These are phyloP conservation scores for Periophthalmodon schlosseri DNA, from an alignment of 2,113 vertebrate species.

Conservation along the genomic window DNA sequence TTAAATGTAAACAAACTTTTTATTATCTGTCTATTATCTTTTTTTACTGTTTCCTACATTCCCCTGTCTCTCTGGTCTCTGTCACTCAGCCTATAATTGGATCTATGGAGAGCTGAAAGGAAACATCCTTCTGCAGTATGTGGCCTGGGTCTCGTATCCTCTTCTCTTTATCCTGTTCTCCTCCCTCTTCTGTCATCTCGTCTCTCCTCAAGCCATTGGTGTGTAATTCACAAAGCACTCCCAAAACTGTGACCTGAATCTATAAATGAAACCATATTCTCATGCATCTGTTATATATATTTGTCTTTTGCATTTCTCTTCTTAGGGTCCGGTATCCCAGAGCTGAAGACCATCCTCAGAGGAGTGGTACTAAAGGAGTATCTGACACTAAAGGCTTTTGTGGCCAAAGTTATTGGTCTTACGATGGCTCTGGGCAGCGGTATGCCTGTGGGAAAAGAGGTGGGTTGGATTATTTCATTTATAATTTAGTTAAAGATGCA, in stretches of 20 bases:
- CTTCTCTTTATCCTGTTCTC: slow-evolving; percentile 90
- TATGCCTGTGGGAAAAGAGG: slow-evolving; percentile 95
- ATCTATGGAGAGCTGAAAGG: slow-evolving; percentile 81
- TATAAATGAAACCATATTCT: neutral
- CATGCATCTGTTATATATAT: neutral
- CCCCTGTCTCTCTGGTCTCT: neutral
- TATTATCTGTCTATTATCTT: neutral
- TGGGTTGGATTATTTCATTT: slow-evolving; percentile 41
- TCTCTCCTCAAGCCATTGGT: slow-evolving; percentile 94
- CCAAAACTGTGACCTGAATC: neutral
- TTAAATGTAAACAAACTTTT: no score
- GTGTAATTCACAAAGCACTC: slow-evolving; percentile 55
- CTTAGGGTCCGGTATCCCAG: slow-evolving; percentile 90
- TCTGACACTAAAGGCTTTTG: slow-evolving; percentile 88
- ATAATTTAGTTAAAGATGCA: neutral
- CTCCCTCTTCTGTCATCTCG: slow-evolving; percentile 89
- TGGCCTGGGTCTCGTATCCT: slow-evolving; percentile 88
- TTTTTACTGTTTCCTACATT: neutral
- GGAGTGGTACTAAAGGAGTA: slow-evolving; percentile 94
- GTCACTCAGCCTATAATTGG: slow-evolving; percentile 89
- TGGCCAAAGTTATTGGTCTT: slow-evolving; percentile 90
- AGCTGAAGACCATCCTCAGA: slow-evolving; percentile 93
- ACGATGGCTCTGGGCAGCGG: slow-evolving; percentile 91
- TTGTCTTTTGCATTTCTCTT: neutral
- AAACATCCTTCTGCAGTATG: slow-evolving; percentile 85